phyloP scores from a whole-genome alignment of 2,113 vertebrate species.

The Rhagologus leucostigma region DNA sequence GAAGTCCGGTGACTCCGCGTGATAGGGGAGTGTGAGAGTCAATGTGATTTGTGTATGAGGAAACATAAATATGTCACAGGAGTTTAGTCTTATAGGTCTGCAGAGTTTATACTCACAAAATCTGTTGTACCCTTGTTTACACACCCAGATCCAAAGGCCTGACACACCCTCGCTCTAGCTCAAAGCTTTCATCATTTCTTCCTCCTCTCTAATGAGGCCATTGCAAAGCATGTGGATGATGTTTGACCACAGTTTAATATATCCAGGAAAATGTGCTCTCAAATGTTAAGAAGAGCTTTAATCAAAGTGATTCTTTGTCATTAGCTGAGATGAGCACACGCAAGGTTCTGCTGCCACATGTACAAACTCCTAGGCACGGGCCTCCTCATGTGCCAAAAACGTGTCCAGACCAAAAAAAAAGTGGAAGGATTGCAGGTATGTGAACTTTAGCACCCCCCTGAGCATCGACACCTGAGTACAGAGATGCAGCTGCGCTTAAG shows the following conservation, averaged over 20 bases:
- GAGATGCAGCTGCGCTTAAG: background rate
- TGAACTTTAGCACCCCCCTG: background rate
- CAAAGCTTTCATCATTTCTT: conserved; percentile 47
- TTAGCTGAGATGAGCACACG: background rate
- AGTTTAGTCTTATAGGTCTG: conserved; percentile 71
- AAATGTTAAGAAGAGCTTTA: conserved; percentile 39
- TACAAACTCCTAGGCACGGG: background rate
- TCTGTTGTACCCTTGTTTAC: conserved; percentile 72
- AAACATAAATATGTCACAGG: conserved; percentile 74
- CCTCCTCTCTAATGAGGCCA: conserved; percentile 1
- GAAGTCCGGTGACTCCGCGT: conserved; percentile 57
- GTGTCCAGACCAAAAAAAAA: background rate
- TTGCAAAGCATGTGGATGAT: conserved; percentile 48
- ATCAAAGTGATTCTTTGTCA: conserved; percentile 13
- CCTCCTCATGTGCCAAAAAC: background rate
- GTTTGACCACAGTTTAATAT: conserved; percentile 62
- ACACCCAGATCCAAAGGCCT: conserved; percentile 56
- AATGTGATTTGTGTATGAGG: conserved; percentile 71
- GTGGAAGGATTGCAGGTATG: background rate
- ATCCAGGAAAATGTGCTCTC: conserved; percentile 29
- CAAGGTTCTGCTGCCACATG: background rate
- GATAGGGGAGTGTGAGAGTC: conserved; percentile 73
- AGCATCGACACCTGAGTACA: background rate
- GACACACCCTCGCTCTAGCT: conserved; percentile 47
- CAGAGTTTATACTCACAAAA: conserved; percentile 69